phyloP scores from a whole-genome alignment of 2,888 invertebrate species.

The Trissolcus japonicus region DNA sequence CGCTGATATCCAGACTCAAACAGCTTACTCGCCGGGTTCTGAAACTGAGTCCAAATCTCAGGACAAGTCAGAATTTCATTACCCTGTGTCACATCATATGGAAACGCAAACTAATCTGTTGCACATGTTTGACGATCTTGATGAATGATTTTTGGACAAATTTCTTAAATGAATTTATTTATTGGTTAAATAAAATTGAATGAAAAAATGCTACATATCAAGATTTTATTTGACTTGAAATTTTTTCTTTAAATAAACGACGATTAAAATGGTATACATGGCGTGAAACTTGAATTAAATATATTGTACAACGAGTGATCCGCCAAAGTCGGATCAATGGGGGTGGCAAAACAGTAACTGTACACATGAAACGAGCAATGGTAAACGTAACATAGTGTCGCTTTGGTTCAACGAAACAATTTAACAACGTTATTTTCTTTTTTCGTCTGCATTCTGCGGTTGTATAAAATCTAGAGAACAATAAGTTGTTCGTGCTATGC shows the following conservation, averaged over 20 bases:
- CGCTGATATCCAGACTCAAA: slow-evolving; percentile 82
- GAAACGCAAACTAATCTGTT: slow-evolving; percentile 79
- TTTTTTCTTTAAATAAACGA: slow-evolving; percentile 13
- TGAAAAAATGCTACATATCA: neutral
- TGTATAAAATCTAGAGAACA: slow-evolving; percentile 23
- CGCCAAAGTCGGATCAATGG: too few relatives aligned
- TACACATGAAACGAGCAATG: neutral
- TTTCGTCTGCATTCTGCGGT: slow-evolving; percentile 15
- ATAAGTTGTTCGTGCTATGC: slow-evolving; percentile 23
- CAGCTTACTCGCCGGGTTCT: slow-evolving; percentile 77
- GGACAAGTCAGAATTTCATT: slow-evolving; percentile 44
- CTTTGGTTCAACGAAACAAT: slow-evolving; percentile 35
- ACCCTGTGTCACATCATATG: slow-evolving; percentile 71
- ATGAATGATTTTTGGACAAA: slow-evolving; percentile 25
- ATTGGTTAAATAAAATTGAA: neutral
- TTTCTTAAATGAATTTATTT: slow-evolving; percentile 1
- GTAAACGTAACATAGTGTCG: slow-evolving; percentile 1
- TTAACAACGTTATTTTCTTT: slow-evolving; percentile 20
- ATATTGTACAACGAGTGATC: too few relatives aligned
- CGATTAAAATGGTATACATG: slow-evolving; percentile 25
- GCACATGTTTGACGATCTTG: slow-evolving; percentile 69
- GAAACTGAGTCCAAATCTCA: slow-evolving; percentile 79
- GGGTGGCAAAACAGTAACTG: too few relatives aligned
- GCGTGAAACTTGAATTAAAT: slow-evolving; percentile 10
- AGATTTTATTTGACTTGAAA: slow-evolving; percentile 28